Evolutionary conservation across 2,797 vertebrate genomes (phyloP).

Genomic region (Fistularia commersonii): DNA sequence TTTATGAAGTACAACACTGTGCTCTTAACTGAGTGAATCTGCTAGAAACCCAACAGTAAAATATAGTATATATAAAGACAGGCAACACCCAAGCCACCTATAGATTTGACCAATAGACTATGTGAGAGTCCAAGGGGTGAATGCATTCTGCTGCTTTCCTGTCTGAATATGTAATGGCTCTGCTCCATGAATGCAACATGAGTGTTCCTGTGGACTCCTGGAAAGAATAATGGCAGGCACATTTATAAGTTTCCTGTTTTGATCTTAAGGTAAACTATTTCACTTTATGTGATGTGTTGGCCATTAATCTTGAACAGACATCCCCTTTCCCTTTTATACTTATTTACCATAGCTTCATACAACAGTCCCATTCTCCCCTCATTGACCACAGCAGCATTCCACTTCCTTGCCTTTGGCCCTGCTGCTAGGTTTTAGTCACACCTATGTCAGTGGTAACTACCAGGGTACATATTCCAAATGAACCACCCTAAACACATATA

Average conservation of each 20-base stretch:
- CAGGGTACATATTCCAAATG: too few relatives aligned
- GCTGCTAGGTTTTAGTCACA: conserved; percentile 17
- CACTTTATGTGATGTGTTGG: conserved; percentile 62
- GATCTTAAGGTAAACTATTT: conserved; percentile 71
- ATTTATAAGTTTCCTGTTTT: conserved; percentile 70
- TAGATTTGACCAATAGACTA: conserved; percentile 38
- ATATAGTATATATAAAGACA: conserved; percentile 46
- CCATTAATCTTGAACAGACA: conserved; percentile 67
- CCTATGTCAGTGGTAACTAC: conserved; percentile 15
- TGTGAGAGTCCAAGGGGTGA: conserved; percentile 23
- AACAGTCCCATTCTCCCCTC: conserved; percentile 21
- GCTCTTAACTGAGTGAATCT: conserved; percentile 38
- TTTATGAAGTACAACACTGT: conserved; percentile 36
- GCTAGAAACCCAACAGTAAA: conserved; percentile 42
- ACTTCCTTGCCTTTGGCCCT: conserved; percentile 8
- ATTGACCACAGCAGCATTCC: background rate
- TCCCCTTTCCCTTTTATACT: conserved; percentile 41
- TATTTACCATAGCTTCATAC: conserved; percentile 49
- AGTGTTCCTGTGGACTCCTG: conserved; percentile 28
- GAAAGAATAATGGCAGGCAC: conserved; percentile 62
- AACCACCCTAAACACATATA: too few relatives aligned
- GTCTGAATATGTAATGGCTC: conserved; percentile 44
- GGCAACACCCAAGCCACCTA: conserved; percentile 29
- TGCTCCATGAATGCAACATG: conserved; percentile 53
- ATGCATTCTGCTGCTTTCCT: conserved; percentile 25